A percentile compares a stretch with the other conserved stretches of the same genome.
These are phyloP conservation scores for Tyrophagus putrescentiae DNA, from an alignment of 1,140 invertebrate genomes.

Conservation along the genomic window DNA sequence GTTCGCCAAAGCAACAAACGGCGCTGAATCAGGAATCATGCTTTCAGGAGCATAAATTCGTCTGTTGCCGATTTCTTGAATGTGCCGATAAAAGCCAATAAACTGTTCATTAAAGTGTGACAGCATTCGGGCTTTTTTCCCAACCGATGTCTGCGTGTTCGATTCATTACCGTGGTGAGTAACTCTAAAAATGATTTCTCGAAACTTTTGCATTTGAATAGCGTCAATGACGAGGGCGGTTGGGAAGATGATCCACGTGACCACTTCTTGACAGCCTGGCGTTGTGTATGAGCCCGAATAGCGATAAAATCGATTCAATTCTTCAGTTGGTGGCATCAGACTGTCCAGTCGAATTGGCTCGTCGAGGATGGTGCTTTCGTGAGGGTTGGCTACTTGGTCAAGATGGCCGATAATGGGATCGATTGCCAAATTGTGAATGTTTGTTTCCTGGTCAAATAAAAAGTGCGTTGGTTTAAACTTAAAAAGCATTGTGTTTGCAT, in stretches of 20 bases:
- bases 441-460: not conserved
- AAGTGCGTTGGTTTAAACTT: not conserved
- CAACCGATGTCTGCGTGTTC: not conserved
- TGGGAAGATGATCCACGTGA: constrained; percentile 35
- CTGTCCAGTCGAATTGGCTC: not conserved
- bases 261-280: constrained; percentile 34
- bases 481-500: not conserved
- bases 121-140: not conserved
- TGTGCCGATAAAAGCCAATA: constrained; percentile 14
- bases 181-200: not conserved
- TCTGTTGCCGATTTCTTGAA: constrained; percentile 10
- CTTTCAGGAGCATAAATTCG: constrained; percentile 11
- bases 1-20: no score
- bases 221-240: constrained; percentile 28
- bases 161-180: not conserved
- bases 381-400: not conserved
- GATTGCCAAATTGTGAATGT: not conserved
- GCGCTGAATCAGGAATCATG: not conserved
- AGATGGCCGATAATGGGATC: constrained; percentile 13
- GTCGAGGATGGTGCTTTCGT: not conserved
- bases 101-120: not conserved
- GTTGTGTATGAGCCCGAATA: constrained; percentile 36
- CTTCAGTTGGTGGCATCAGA: not conserved
- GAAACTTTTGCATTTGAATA: constrained; percentile 14
- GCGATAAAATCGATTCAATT: constrained; percentile 26